A percentile compares a stretch with the other conserved stretches of the same genome.
phyloP scores from a whole-genome alignment of 2,113 vertebrate genomes.

The Sorex fumeus region DNA sequence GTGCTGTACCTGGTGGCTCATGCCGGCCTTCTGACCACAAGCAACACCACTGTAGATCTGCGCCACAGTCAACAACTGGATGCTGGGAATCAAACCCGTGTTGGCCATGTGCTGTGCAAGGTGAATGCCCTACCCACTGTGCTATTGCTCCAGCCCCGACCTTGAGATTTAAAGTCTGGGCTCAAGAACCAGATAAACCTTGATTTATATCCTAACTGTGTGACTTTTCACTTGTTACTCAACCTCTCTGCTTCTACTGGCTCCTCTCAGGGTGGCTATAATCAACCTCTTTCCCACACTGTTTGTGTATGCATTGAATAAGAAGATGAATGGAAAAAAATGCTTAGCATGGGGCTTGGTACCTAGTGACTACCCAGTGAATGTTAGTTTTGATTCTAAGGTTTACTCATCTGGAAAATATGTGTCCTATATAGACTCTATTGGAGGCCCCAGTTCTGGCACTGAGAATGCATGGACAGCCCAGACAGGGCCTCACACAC shows the following conservation, averaged over 20 bases:
- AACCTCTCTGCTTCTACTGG: not conserved
- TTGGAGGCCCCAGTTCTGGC: not conserved
- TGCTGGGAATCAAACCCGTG: too few relatives aligned
- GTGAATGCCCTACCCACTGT: too few relatives aligned
- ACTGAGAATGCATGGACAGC: not conserved
- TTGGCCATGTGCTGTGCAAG: too few relatives aligned
- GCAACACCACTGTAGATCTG: too few relatives aligned
- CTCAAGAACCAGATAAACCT: not conserved
- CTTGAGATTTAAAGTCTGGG: not conserved
- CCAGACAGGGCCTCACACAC: not conserved
- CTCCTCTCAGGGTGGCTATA: not conserved
- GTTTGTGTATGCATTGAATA: not conserved
- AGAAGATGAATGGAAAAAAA: not conserved
- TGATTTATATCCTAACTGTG: not conserved
- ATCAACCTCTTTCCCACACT: not conserved
- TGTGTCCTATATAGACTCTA: not conserved
- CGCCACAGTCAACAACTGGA: too few relatives aligned
- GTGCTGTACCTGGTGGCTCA: too few relatives aligned
- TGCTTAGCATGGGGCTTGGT: too few relatives aligned
- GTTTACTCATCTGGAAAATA: not conserved
- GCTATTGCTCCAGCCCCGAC: too few relatives aligned
- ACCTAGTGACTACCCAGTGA: not conserved
- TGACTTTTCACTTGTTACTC: not conserved
- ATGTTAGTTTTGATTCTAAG: not conserved
- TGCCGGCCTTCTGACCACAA: too few relatives aligned